A percentile compares a stretch with the other conserved stretches of the same genome.
Conservation (phyloP, 2,113 vertebrate species). For the Brachypteracias leptosomus region DNA sequence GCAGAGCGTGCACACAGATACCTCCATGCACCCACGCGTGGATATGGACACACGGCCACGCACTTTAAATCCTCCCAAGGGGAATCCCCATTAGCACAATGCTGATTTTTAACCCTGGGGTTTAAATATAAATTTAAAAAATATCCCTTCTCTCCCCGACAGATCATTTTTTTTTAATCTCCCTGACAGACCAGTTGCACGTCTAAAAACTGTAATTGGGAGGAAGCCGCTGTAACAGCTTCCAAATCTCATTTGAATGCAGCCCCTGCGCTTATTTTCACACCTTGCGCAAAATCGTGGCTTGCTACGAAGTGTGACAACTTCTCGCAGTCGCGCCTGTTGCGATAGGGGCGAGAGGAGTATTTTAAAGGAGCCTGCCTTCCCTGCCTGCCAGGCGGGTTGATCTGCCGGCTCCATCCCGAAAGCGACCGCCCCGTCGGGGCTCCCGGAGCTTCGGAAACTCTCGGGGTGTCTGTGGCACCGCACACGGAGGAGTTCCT, state of each 20-base stretch:
- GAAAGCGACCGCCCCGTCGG: rapidly evolving
- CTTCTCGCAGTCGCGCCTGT: not conserved
- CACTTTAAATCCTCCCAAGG: rapidly evolving
- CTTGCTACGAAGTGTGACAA: not conserved
- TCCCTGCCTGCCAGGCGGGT: not conserved
- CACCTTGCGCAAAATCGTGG: not conserved
- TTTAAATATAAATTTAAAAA: not conserved
- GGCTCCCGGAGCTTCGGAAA: not conserved
- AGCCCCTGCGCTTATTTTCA: not conserved
- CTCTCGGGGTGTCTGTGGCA: rapidly evolving
- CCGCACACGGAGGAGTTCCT: not conserved
- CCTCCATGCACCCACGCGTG: not conserved
- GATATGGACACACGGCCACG: rapidly evolving
- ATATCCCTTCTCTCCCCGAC: too few species aligned
- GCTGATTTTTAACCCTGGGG: not conserved
- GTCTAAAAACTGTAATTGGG: not conserved
- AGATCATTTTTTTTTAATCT: not conserved
- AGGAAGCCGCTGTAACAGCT: not conserved
- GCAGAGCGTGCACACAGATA: not conserved
- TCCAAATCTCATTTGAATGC: not conserved
- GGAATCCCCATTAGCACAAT: rapidly evolving
- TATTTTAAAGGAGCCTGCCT: not conserved
- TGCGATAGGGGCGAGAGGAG: not conserved
- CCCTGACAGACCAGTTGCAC: too few species aligned
- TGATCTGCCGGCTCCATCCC: not conserved